Percentiles rank a stretch among this genome's conserved stretches.
phyloP scores from a whole-genome alignment of 2,113 vertebrate species.

The Lepisosteus oculatus region DNA sequence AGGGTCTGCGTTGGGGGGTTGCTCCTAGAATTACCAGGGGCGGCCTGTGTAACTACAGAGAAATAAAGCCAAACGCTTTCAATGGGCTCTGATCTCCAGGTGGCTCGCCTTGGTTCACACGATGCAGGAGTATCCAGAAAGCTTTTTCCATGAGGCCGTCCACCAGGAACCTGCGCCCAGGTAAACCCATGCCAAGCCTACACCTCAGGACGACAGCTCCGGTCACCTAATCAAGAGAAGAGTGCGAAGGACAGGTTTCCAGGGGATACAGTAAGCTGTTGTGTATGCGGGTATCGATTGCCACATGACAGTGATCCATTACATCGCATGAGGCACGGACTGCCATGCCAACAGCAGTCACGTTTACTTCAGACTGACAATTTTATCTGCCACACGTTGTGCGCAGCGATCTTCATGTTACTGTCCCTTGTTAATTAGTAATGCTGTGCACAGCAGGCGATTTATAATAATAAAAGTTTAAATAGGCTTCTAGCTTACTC shows the following conservation, averaged over 20 bases:
- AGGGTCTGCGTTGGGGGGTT: too few relatives aligned
- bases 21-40: too few relatives aligned
- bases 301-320: neutral
- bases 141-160: too few relatives aligned
- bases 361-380: conserved; percentile 17
- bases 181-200: too few relatives aligned
- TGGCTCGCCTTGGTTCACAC: too few relatives aligned
- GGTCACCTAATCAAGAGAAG: neutral
- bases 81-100: too few relatives aligned
- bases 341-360: conserved; percentile 1
- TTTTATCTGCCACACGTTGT: conserved; percentile 2
- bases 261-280: neutral
- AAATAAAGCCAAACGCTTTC: too few relatives aligned
- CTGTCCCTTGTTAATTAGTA: conserved; percentile 17
- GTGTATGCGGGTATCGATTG: conserved; percentile 2
- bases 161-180: too few relatives aligned
- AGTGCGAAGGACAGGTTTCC: neutral
- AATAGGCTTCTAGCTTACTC: neutral
- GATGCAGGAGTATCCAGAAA: too few relatives aligned
- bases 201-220: neutral
- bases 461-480: conserved; percentile 14
- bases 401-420: conserved; percentile 12
- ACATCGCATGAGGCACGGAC: neutral
- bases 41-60: too few relatives aligned
- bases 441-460: conserved; percentile 8